A percentile compares a stretch with the other conserved stretches of the same genome.
Conservation (phyloP, 2,888 invertebrate genomes). For the Drosophila nr. medialis region DNA sequence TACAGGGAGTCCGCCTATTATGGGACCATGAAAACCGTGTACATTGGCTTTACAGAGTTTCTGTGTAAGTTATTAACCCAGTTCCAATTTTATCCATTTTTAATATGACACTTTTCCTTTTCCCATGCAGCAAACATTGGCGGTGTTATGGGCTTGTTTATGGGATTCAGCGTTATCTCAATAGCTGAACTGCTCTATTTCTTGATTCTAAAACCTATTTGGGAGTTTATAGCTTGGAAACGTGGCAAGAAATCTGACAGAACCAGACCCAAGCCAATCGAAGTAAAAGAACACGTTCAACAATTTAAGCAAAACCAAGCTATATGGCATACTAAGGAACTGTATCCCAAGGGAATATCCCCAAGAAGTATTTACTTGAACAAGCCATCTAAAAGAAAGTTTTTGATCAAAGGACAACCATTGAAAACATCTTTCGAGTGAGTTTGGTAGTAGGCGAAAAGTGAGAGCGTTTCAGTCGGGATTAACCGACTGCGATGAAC, state of each 20-base stretch:
- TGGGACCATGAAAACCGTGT: slow-evolving; percentile 90
- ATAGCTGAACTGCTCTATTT: slow-evolving; percentile 91
- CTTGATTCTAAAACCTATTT: slow-evolving; percentile 86
- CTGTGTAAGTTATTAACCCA: slow-evolving; percentile 87
- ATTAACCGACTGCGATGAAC: background rate
- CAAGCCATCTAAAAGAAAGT: background rate
- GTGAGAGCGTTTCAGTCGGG: background rate
- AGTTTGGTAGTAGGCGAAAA: background rate
- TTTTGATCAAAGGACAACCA: background rate
- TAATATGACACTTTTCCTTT: background rate
- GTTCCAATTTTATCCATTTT: too few species aligned
- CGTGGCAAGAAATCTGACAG: background rate
- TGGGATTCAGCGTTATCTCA: slow-evolving; percentile 92
- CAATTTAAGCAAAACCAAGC: background rate
- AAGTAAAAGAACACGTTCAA: background rate
- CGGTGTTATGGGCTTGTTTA: slow-evolving; percentile 91
- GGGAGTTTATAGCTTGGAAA: slow-evolving; percentile 76
- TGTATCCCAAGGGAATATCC: slow-evolving; percentile 61
- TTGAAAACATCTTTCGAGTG: slow-evolving; percentile 15
- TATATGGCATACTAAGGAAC: slow-evolving; percentile 55
- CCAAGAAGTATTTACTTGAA: background rate
- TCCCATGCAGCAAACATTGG: slow-evolving; percentile 90
- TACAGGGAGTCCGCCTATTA: slow-evolving; percentile 90
- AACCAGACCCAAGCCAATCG: background rate
- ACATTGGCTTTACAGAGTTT: slow-evolving; percentile 93